Conservation (phyloP, 2,113 vertebrate genomes). For the Hipposideros armiger region DNA sequence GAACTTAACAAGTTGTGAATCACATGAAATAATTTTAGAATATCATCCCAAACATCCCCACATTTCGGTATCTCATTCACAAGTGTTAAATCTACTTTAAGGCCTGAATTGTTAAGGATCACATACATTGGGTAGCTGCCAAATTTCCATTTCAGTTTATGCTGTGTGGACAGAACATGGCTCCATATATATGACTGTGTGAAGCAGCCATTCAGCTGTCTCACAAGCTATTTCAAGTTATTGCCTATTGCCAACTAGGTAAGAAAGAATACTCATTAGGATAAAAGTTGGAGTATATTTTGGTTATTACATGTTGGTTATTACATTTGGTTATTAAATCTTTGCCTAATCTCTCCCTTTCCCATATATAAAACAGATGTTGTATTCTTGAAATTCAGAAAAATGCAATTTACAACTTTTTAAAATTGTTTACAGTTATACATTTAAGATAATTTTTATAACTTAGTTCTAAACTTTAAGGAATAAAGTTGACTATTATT, state of each 20-base stretch:
- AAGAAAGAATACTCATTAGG: not conserved
- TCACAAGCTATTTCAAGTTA: not conserved
- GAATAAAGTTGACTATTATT: not conserved
- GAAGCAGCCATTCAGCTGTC: conserved; percentile 61
- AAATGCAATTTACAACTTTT: not conserved
- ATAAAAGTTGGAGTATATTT: not conserved
- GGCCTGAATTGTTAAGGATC: conserved; percentile 66
- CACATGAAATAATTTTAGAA: conserved; percentile 67
- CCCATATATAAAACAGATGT: not conserved
- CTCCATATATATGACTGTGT: conserved; percentile 30
- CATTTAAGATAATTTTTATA: not conserved
- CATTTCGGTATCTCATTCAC: conserved; percentile 37
- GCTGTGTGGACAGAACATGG: conserved; percentile 51
- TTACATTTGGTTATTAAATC: not conserved
- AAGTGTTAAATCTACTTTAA: conserved; percentile 71
- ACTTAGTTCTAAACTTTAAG: not conserved
- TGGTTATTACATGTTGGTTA: not conserved
- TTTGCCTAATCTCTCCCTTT: not conserved
- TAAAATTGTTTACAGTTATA: not conserved
- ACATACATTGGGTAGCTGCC: conserved; percentile 63
- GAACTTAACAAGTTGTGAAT: conserved; percentile 42
- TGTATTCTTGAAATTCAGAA: conserved; percentile 49
- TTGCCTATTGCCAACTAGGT: conserved; percentile 3
- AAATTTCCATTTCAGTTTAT: conserved; percentile 66
- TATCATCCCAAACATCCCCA: conserved; percentile 35